A percentile compares a stretch with the other conserved stretches of the same genome.
Conservation (phyloP, 2,113 vertebrate species). For the Deroptyus accipitrinus region DNA sequence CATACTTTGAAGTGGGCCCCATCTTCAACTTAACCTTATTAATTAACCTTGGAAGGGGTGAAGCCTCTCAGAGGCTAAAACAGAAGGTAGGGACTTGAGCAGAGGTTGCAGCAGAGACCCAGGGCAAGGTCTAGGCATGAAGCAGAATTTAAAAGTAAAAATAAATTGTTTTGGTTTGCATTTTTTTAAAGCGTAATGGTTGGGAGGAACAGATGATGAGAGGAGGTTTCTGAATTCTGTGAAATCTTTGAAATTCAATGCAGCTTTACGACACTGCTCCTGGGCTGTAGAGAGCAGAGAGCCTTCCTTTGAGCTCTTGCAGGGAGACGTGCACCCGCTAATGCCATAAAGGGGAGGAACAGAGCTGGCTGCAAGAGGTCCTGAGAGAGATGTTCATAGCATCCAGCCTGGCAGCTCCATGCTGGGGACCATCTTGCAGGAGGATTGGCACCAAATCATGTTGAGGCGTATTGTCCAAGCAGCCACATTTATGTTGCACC, state of each 20-base stretch:
- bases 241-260: not conserved
- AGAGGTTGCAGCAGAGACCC: not conserved
- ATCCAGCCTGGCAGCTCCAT: not conserved
- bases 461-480: rapidly evolving
- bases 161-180: not conserved
- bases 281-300: not conserved
- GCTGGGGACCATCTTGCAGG: no score
- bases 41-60: not conserved
- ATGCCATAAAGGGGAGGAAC: not conserved
- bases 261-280: not conserved
- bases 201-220: not conserved
- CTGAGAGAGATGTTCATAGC: not conserved
- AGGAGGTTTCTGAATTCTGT: not conserved
- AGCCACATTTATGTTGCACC: rapidly evolving
- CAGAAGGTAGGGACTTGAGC: not conserved
- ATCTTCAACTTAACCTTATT: not conserved
- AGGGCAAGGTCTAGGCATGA: not conserved
- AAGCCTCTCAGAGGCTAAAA: not conserved
- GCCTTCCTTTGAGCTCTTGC: rapidly evolving
- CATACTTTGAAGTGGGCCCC: not conserved
- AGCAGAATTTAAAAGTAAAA: not conserved
- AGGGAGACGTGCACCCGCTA: not conserved
- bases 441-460: not conserved
- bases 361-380: not conserved
- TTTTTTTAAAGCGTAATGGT: not conserved